Base-by-base conservation (phyloP, 2,113 vertebrate species). In the Phalacrocorax aristotelis region DNA sequence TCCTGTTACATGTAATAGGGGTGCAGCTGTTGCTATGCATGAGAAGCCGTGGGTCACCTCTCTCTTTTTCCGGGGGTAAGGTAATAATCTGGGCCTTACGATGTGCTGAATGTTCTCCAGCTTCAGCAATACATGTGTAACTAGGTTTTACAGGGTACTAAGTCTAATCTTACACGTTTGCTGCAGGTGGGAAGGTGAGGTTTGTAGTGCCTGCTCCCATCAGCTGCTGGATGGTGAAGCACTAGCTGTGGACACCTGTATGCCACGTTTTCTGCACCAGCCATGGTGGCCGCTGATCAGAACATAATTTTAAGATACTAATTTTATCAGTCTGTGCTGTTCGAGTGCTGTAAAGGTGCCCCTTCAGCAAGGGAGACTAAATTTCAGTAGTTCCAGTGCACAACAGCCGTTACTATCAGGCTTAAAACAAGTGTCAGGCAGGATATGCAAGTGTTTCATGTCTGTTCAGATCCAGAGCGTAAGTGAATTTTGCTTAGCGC, bases 41-140 rank as follows among this genome's bases (percentile, higher is more conserved):
- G 9, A 42, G 49, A 15, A 49, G 26, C 15, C 10, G 46, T 54
- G 46, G 46, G 11, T 70, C 9, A 5, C 16, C 20, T 51, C 71
- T 15, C 4, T 4, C 3, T 29, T 52, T 58, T 68, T n/a, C 7
- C 42, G 32, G 22, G 30, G 8, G 1, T 49, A 30, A 21, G 23
- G 36, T 29, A 15, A 6, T 29, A 17, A 1, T 7, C 22, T 8
- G 27, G 55, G 19, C 34, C 4, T 44, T 25, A 5, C 0, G 18
- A 19, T 1, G 3, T 58, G n/a, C 52, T 2, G 0, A 3, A 6
- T 23, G 44, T 46, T 75, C 15, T 61, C 14, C 7, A 30, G 23
- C n/a, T 52, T 52, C 44, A 32, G 49, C 54, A 13, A 1, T 9
- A 9, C 1, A 17, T 1, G 1, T 22, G 1, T 1, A 40, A 34